phyloP scores from a whole-genome alignment of 2,113 vertebrate genomes.

The Pterophyllum scalare region DNA sequence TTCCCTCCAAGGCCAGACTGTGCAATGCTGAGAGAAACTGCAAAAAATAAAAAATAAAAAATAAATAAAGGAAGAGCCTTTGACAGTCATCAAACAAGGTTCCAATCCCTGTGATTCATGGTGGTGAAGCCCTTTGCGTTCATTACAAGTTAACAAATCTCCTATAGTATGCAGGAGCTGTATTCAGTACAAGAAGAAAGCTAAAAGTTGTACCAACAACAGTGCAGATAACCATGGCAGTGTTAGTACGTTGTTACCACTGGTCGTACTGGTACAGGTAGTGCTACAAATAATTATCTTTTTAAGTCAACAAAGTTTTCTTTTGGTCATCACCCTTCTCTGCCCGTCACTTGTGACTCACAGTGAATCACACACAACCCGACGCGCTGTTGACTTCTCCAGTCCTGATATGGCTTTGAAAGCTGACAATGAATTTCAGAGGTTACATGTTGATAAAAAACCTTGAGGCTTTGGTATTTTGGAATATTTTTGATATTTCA shows the following conservation, averaged over 20 bases:
- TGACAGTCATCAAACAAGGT: too few relatives aligned
- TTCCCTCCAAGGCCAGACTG: too few relatives aligned
- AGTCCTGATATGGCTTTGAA: slow-evolving; percentile 21
- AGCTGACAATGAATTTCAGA: slow-evolving; percentile 34
- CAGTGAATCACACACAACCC: slow-evolving; percentile 27
- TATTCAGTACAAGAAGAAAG: neutral
- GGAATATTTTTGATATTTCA: slow-evolving; percentile 64
- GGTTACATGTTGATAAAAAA: slow-evolving; percentile 42
- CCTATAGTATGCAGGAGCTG: neutral
- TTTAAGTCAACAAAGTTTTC: slow-evolving; percentile 26
- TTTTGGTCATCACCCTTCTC: slow-evolving; percentile 1
- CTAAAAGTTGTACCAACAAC: neutral
- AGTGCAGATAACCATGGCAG: neutral
- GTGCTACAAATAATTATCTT: neutral
- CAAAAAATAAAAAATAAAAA: neutral
- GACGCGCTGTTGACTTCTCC: slow-evolving; percentile 25
- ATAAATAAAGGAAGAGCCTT: too few relatives aligned
- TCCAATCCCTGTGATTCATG: neutral
- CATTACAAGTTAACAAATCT: neutral
- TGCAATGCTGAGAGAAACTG: neutral
- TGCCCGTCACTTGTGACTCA: slow-evolving; percentile 32
- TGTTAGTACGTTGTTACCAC: neutral
- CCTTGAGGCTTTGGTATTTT: slow-evolving; percentile 66
- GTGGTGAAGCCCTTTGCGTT: neutral
- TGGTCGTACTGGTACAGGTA: too few relatives aligned